A percentile compares a stretch with the other conserved stretches of the same genome.
Conservation (phyloP, 2,113 vertebrate species). For the Brachyhypopomus occidentalis region DNA sequence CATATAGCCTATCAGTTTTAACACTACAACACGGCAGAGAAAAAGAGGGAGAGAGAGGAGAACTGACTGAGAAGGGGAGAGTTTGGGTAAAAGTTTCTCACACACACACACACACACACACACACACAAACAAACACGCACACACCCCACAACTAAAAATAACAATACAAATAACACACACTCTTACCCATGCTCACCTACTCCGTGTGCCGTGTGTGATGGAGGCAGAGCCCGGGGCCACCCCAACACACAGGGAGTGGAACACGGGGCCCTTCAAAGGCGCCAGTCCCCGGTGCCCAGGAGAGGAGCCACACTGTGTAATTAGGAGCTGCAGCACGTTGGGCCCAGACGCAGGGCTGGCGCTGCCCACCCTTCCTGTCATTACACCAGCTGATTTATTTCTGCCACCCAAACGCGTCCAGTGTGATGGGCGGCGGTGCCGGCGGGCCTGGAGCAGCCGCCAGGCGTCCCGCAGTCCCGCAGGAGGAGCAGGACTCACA, state of each 20-base stretch:
- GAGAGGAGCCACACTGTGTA: constrained; percentile 19
- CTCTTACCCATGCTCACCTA: constrained; percentile 30
- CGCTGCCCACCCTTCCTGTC: constrained; percentile 25
- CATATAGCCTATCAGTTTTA: too few relatives aligned
- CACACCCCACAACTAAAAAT: neutral
- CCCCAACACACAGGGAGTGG: constrained; percentile 43
- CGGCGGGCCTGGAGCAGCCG: too few relatives aligned
- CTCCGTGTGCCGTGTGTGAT: constrained; percentile 24
- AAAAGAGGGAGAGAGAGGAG: neutral
- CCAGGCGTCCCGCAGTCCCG: too few relatives aligned
- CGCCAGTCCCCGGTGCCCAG: constrained; percentile 30
- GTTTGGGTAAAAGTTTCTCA: neutral
- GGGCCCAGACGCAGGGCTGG: neutral
- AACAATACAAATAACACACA: constrained; percentile 38
- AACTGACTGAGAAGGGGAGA: neutral
- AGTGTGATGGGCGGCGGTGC: too few relatives aligned
- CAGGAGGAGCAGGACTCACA: too few relatives aligned
- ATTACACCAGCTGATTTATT: constrained; percentile 34
- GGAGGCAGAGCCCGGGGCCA: constrained; percentile 46
- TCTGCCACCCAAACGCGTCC: too few relatives aligned
- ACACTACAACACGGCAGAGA: neutral
- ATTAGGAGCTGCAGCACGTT: neutral
- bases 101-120: neutral
- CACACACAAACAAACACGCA: neutral
- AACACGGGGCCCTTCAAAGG: constrained; percentile 27